Percentiles rank a stretch among this genome's conserved stretches.
Conservation (phyloP, 2,797 vertebrate species). For the Hydrocynus forskahlii region DNA sequence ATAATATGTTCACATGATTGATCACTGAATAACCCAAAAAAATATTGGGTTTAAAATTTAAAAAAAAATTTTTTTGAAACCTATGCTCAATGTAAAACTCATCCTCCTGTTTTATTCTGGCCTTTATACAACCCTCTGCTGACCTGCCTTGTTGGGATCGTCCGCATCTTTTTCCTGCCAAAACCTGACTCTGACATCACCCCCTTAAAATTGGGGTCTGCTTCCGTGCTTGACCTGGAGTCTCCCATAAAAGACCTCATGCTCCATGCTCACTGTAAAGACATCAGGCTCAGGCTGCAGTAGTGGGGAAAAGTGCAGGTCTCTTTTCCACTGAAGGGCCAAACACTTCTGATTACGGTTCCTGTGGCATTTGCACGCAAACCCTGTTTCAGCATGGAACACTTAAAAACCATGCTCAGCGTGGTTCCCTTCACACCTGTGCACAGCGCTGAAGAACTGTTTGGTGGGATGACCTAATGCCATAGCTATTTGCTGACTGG, state of each 20-base stretch:
- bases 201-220: conserved; percentile 2
- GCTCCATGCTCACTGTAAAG: background rate
- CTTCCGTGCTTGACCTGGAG: conserved; percentile 14
- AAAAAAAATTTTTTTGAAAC: background rate
- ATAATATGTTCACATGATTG: background rate
- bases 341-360: background rate
- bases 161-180: conserved; percentile 5
- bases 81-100: background rate
- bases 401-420: background rate
- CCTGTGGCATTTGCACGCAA: background rate
- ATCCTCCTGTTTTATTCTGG: background rate
- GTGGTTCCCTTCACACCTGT: background rate
- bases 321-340: background rate
- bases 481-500: background rate
- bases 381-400: background rate
- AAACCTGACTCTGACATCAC: conserved; percentile 16
- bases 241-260: background rate
- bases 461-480: background rate
- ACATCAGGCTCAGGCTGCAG: conserved; percentile 17
- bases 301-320: background rate
- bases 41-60: background rate
- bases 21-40: background rate
- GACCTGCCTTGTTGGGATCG: background rate
- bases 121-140: background rate
- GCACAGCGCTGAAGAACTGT: background rate